Evolutionary conservation across 2,113 vertebrate species (phyloP).

Genomic region (Dinomys branickii): DNA sequence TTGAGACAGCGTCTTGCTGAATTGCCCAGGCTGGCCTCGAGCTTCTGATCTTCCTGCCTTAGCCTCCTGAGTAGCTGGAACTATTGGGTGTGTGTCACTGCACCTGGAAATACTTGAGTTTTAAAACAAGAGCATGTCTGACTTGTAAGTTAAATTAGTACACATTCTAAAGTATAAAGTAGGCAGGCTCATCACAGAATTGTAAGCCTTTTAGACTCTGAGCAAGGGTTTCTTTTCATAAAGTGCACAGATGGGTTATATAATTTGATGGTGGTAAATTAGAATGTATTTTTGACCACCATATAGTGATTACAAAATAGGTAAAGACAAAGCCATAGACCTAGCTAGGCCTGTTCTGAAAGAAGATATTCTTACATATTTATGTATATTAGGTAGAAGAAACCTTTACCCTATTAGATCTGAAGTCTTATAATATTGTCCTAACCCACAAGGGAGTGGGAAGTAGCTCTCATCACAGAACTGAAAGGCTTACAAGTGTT

Average conservation of each 20-base stretch:
- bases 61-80: background rate
- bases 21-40: background rate
- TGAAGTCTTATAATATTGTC: background rate
- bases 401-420: background rate
- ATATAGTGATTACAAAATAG: background rate
- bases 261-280: background rate
- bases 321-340: background rate
- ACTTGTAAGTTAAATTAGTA: slow-evolving; percentile 21
- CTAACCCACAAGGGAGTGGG: background rate
- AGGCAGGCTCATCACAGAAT: background rate
- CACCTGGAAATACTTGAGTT: background rate
- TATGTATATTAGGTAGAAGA: background rate
- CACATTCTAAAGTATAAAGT: background rate
- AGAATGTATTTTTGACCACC: background rate
- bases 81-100: background rate
- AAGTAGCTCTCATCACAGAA: slow-evolving; percentile 13
- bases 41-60: background rate
- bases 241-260: background rate
- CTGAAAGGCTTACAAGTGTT: background rate
- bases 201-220: background rate
- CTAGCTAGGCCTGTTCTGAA: background rate
- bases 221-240: background rate
- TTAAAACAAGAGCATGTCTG: slow-evolving; percentile 29
- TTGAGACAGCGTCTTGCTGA: background rate
- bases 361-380: background rate